Conservation (phyloP, 1,140 invertebrate species). For the Telenomus remus region DNA sequence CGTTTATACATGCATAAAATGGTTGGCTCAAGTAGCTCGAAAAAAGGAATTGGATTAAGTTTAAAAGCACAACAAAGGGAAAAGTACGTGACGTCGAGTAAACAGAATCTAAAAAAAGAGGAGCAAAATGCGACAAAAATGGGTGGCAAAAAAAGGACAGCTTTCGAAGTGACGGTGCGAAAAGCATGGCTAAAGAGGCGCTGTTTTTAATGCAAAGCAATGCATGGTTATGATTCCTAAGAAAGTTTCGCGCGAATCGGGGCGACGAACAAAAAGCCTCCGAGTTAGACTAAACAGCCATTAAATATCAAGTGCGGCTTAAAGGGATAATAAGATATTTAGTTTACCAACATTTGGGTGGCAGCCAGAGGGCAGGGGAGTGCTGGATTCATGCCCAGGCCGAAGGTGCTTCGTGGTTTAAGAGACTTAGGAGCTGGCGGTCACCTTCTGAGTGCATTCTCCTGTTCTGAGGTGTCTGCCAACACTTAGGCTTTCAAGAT, state of each 20-base stretch:
- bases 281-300: constrained; percentile 46
- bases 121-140: constrained; percentile 3
- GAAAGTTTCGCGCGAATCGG: constrained; percentile 14
- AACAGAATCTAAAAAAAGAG: constrained; percentile 24
- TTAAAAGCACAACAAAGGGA: constrained; percentile 51
- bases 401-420: constrained; percentile 67
- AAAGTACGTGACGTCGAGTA: constrained; percentile 36
- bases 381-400: constrained; percentile 53
- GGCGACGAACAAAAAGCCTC: neutral
- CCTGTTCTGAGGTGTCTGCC: constrained; percentile 71
- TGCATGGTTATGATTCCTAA: constrained; percentile 58
- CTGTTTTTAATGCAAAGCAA: constrained; percentile 33
- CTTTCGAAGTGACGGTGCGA: constrained; percentile 16
- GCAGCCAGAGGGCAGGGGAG: constrained; percentile 58
- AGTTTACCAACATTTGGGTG: constrained; percentile 73
- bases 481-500: constrained; percentile 74
- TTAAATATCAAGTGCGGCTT: constrained; percentile 62
- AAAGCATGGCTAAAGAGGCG: constrained; percentile 3
- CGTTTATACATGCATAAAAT: constrained; percentile 66
- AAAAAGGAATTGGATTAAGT: constrained; percentile 55
- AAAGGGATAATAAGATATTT: constrained; percentile 75
- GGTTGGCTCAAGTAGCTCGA: constrained; percentile 45
- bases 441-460: constrained; percentile 76
- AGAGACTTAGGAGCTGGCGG: constrained; percentile 74
- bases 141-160: constrained; percentile 18